phyloP scores from a whole-genome alignment of 2,797 vertebrate species.

The Vespertilio murinus region DNA sequence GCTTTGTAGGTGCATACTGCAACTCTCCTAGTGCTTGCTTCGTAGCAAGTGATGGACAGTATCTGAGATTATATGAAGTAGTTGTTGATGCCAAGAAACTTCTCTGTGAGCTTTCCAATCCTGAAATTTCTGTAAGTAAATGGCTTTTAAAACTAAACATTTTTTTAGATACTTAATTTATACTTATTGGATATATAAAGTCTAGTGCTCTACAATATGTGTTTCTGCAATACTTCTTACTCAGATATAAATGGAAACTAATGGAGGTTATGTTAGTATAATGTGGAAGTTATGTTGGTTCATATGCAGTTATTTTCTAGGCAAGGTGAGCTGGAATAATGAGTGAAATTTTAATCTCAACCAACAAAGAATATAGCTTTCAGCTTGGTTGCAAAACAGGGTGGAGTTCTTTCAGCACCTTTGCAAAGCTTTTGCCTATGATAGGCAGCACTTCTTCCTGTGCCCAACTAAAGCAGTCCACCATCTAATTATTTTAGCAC shows the following conservation, averaged over 20 bases:
- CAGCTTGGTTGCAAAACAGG: background rate
- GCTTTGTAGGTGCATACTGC: slow-evolving; percentile 92
- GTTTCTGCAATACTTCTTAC: background rate
- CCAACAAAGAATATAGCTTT: background rate
- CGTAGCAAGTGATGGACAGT: slow-evolving; percentile 96
- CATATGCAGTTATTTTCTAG: background rate
- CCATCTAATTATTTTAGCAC: background rate
- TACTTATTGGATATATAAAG: background rate
- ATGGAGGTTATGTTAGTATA: background rate
- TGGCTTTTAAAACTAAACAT: slow-evolving; percentile 44
- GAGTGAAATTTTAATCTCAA: slow-evolving; percentile 29
- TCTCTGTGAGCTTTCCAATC: slow-evolving; percentile 95
- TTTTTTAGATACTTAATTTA: slow-evolving; percentile 24
- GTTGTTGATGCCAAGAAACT: slow-evolving; percentile 98
- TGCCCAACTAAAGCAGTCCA: background rate
- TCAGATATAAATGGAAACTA: background rate
- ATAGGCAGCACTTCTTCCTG: background rate
- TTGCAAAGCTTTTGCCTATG: background rate
- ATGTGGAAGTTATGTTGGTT: background rate
- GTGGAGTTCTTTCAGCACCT: background rate
- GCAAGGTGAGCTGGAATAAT: background rate
- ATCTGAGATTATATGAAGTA: slow-evolving; percentile 96
- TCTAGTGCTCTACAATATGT: background rate
- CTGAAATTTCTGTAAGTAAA: slow-evolving; percentile 96
- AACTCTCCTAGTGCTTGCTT: slow-evolving; percentile 99